Percentiles rank a stretch among this genome's conserved stretches.
These are phyloP conservation scores for Oreocharis arfaki DNA, from an alignment of 2,113 vertebrate genomes.

Conservation along the genomic window DNA sequence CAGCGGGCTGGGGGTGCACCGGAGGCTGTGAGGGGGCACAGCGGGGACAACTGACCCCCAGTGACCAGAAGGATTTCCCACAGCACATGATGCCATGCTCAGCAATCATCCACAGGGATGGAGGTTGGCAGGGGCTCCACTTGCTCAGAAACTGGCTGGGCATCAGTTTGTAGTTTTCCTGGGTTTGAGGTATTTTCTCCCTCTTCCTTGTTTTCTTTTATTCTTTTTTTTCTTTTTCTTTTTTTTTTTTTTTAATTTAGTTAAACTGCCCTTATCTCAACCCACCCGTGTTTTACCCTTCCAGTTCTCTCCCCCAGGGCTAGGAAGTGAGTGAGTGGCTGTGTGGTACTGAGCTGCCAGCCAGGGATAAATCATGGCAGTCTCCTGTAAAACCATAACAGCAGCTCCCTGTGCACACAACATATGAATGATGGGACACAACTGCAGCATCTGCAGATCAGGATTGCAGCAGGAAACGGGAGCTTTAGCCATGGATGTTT, in stretches of 20 bases:
- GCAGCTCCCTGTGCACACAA: not conserved
- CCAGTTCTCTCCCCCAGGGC: not conserved
- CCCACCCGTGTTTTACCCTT: not conserved
- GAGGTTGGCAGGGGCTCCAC: not conserved
- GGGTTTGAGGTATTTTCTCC: fast-evolving
- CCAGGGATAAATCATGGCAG: not conserved
- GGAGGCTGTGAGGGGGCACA: not conserved
- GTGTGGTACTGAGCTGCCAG: not conserved
- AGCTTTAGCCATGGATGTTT: not conserved
- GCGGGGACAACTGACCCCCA: not conserved
- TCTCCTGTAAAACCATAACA: not conserved
- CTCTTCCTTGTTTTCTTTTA: not conserved
- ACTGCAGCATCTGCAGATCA: not conserved
- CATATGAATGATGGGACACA: not conserved
- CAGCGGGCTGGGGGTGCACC: not conserved
- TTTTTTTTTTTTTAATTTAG: not conserved
- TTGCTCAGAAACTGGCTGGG: not conserved
- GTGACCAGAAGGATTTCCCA: not conserved
- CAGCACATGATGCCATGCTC: fast-evolving
- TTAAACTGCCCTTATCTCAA: not conserved
- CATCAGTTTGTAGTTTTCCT: not conserved
- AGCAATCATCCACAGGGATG: not conserved
- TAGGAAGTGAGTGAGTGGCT: not conserved
- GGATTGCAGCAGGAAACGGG: not conserved
- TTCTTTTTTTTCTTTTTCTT: no score